phyloP scores from a whole-genome alignment of 2,113 vertebrate species.

The Oncorhynchus kisutch region DNA sequence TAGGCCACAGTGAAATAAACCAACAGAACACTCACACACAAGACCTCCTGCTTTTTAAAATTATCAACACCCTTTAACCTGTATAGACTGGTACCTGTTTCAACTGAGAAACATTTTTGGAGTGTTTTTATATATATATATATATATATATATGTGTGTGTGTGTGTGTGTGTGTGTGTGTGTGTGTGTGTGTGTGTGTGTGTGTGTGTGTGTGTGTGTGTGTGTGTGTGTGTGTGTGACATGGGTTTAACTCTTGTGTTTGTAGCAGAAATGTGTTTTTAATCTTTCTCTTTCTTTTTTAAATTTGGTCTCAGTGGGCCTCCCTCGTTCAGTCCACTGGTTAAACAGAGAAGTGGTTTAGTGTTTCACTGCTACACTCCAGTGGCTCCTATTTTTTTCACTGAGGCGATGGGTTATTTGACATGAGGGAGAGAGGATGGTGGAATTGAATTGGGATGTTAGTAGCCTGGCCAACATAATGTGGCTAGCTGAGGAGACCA shows the following conservation, averaged over 20 bases:
- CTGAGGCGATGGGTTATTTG: neutral
- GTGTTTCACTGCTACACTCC: constrained; percentile 3
- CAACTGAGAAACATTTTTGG: neutral
- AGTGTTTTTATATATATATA: neutral
- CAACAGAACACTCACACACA: neutral
- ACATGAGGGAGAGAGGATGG: neutral
- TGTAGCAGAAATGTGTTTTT: constrained; percentile 32
- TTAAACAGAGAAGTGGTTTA: constrained; percentile 11
- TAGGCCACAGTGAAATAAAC: neutral
- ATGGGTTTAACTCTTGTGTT: constrained; percentile 30
- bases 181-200: too few species aligned
- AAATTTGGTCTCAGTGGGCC: neutral
- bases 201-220: too few species aligned
- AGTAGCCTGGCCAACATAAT: neutral
- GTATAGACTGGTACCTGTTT: neutral
- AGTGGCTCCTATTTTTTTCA: neutral
- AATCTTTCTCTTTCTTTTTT: constrained; percentile 21
- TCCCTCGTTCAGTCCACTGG: constrained; percentile 1
- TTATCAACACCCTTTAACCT: neutral
- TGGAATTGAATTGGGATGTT: neutral
- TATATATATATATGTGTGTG: neutral
- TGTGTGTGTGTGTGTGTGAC: constrained; percentile 32
- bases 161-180: too few species aligned
- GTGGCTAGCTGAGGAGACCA: neutral
- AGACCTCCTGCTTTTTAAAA: neutral